Percentiles rank a stretch among this genome's conserved stretches.
phyloP scores from a whole-genome alignment of 2,888 invertebrate genomes.

The Busseola fusca region DNA sequence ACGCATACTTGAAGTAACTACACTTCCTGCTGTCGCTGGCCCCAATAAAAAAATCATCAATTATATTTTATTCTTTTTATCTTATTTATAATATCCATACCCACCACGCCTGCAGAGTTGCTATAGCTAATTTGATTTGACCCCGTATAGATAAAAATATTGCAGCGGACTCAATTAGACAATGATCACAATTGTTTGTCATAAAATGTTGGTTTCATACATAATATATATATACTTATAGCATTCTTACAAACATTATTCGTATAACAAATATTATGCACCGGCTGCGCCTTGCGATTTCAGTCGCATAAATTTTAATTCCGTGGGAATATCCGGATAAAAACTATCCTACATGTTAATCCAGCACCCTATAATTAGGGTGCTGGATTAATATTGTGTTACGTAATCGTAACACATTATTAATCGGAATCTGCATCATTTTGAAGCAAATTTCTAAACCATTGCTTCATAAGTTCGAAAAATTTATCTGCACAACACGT shows the following conservation, averaged over 20 bases:
- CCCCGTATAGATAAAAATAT: not conserved
- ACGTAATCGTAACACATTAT: too few relatives aligned
- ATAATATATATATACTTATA: not conserved
- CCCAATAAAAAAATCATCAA: not conserved
- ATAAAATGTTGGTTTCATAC: not conserved
- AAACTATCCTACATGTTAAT: too few relatives aligned
- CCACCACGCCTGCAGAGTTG: not conserved
- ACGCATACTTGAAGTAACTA: not conserved
- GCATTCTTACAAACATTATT: constrained; percentile 22
- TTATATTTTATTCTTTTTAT: not conserved
- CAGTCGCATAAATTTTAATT: too few relatives aligned
- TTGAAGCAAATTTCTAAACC: too few relatives aligned
- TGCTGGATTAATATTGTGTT: too few relatives aligned
- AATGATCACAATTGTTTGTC: constrained; percentile 6
- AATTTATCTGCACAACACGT: too few relatives aligned
- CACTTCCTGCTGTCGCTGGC: too few relatives aligned
- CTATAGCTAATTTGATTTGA: not conserved
- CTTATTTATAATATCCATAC: not conserved
- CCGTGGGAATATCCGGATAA: too few relatives aligned
- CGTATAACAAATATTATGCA: constrained; percentile 25
- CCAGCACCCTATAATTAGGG: too few relatives aligned
- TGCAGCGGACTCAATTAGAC: constrained; percentile 1
- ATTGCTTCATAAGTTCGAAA: too few relatives aligned
- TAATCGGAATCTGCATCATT: too few relatives aligned
- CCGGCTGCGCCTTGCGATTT: too few relatives aligned